Evolutionary conservation across 1,140 invertebrate genomes (phyloP).

Genomic region (Dreissena polymorpha): DNA sequence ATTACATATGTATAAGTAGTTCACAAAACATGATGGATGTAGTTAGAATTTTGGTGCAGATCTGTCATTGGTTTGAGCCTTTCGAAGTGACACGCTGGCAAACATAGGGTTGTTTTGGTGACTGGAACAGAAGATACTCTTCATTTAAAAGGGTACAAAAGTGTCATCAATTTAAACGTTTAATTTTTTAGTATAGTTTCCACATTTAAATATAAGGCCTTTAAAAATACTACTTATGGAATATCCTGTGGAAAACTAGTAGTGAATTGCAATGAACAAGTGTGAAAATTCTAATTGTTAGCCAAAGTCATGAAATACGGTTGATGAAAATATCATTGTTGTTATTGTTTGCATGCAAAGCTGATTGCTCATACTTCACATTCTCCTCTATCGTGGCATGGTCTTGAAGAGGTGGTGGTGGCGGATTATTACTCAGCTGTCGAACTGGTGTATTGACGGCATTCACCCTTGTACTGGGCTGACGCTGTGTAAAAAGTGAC

Average conservation of each 20-base stretch:
- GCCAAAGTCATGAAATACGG: no score
- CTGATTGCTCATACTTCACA: constrained; percentile 22
- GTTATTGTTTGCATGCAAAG: background rate
- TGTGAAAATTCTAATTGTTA: no score
- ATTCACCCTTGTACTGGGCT: constrained; percentile 25
- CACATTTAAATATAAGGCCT: background rate
- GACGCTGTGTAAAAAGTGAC: constrained; percentile 41
- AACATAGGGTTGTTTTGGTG: constrained; percentile 63
- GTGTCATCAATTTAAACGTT: background rate
- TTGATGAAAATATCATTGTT: background rate
- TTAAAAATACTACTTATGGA: no score
- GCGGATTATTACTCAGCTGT: constrained; percentile 57
- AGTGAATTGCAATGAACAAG: no score
- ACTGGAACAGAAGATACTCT: constrained; percentile 36
- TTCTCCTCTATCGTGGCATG: constrained; percentile 37
- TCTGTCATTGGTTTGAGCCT: constrained; percentile 68
- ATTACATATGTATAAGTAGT: no score
- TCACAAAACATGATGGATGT: background rate
- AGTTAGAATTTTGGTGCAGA: constrained; percentile 64
- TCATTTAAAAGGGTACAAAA: background rate
- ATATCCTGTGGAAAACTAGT: no score
- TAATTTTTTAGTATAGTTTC: background rate
- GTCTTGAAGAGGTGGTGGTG: constrained; percentile 45
- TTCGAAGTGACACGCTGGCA: constrained; percentile 63
- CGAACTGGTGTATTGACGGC: constrained; percentile 31